phyloP scores from a whole-genome alignment of 2,113 vertebrate genomes.

The Hoplias malabaricus region DNA sequence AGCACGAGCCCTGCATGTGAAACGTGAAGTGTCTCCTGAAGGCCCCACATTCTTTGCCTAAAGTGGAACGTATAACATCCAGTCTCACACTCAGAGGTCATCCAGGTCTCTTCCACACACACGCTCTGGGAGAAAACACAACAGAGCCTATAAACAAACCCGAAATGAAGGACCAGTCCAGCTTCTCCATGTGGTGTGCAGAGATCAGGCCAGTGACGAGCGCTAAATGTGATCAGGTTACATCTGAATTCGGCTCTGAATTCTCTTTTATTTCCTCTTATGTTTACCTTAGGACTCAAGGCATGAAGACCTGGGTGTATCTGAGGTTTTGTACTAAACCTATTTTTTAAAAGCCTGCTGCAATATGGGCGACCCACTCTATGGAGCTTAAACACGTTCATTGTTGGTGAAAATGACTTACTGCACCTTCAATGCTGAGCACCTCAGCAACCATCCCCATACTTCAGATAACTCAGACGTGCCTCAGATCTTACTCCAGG shows the following conservation, averaged over 20 bases:
- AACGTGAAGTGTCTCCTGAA: not conserved
- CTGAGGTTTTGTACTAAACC: too few relatives aligned
- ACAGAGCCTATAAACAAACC: not conserved
- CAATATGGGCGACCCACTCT: too few relatives aligned
- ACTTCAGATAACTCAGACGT: not conserved
- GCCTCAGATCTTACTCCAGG: not conserved
- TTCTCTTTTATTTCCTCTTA: too few relatives aligned
- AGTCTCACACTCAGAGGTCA: not conserved
- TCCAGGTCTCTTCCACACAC: not conserved
- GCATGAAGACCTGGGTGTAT: too few relatives aligned
- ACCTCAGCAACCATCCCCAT: not conserved
- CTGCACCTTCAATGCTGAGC: not conserved
- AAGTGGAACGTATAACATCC: not conserved
- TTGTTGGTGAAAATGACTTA: too few relatives aligned
- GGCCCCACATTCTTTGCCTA: not conserved
- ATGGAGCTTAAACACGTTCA: too few relatives aligned
- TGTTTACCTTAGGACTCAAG: too few relatives aligned
- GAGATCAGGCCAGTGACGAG: constrained; percentile 9
- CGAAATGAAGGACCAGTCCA: not conserved
- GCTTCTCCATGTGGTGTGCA: not conserved
- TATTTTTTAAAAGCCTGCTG: too few relatives aligned
- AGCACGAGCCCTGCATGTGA: not conserved
- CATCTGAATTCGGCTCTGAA: too few relatives aligned
- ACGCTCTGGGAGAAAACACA: not conserved
- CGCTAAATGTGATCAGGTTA: too few relatives aligned